Percentiles rank a stretch among this genome's conserved stretches.
Evolutionary conservation across 2,113 vertebrate species (phyloP).

Genomic region (Chelonoidis abingdonii): DNA sequence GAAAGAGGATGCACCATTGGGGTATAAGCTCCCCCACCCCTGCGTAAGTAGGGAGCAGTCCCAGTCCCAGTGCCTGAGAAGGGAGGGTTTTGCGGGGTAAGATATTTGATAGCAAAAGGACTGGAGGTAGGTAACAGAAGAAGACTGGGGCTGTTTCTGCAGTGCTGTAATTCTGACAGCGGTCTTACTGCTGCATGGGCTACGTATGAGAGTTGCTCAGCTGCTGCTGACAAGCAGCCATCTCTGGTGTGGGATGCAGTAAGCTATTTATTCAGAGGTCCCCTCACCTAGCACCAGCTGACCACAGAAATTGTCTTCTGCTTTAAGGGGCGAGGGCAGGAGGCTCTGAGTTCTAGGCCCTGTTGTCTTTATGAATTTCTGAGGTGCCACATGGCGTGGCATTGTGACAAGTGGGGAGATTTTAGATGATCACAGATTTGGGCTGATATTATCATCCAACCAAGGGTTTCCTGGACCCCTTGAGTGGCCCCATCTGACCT

Average conservation of each 20-base stretch:
- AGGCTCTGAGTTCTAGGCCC: background rate
- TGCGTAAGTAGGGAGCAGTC: background rate
- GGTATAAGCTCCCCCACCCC: background rate
- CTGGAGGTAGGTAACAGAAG: background rate
- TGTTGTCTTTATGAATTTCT: background rate
- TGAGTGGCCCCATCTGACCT: background rate
- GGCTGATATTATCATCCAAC: background rate
- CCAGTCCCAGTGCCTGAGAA: background rate
- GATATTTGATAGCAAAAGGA: background rate
- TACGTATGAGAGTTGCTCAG: background rate
- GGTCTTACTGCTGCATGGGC: background rate
- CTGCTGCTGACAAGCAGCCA: background rate
- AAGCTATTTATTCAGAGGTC: background rate
- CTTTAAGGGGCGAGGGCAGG: background rate
- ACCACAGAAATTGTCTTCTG: background rate
- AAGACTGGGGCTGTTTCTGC: background rate
- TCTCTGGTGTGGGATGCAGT: background rate
- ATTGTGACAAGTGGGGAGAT: background rate
- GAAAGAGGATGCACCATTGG: background rate
- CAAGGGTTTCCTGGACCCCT: background rate
- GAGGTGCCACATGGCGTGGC: background rate
- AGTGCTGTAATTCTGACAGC: background rate
- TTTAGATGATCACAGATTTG: background rate
- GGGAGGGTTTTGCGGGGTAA: background rate
- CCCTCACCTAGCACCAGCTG: background rate